These are phyloP conservation scores for Amorpha juglandis DNA, from an alignment of 2,888 invertebrate genomes.

Conservation along the genomic window DNA sequence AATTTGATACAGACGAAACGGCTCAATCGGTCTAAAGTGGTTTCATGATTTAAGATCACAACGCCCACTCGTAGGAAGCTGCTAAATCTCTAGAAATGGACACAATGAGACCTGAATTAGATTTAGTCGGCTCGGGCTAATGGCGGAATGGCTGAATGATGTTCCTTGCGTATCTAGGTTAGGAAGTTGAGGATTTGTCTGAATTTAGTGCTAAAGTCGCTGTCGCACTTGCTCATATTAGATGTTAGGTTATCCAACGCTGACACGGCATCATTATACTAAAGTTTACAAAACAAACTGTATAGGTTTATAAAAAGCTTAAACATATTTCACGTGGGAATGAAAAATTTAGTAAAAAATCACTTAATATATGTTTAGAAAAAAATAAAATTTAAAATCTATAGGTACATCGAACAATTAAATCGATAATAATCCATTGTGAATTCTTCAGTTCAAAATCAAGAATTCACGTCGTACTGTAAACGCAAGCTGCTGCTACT, in stretches of 20 bases:
- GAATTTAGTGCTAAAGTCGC: not conserved
- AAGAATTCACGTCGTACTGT: not conserved
- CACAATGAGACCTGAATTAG: slow-evolving; percentile 54
- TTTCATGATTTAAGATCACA: slow-evolving; percentile 69
- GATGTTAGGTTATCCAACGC: no score
- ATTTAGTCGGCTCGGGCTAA: slow-evolving; percentile 36
- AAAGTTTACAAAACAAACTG: no score
- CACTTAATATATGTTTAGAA: no score
- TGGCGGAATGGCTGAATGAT: slow-evolving; percentile 25
- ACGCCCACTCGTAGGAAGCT: slow-evolving; percentile 67
- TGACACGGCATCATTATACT: no score
- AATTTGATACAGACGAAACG: slow-evolving; percentile 61
- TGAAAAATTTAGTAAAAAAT: no score
- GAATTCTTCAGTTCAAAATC: no score
- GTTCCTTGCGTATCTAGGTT: slow-evolving; percentile 38
- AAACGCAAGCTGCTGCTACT: not conserved
- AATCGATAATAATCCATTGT: no score
- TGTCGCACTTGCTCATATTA: not conserved
- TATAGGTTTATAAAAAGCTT: no score
- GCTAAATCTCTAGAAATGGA: slow-evolving; percentile 67
- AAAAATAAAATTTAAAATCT: no score
- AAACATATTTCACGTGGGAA: no score
- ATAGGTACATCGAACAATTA: no score
- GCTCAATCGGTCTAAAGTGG: slow-evolving; percentile 76
- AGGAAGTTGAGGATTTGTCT: slow-evolving; percentile 14